A percentile compares a stretch with the other conserved stretches of the same genome.
Conservation (phyloP, 2,113 vertebrate genomes). For the Mionectes macconnelli region DNA sequence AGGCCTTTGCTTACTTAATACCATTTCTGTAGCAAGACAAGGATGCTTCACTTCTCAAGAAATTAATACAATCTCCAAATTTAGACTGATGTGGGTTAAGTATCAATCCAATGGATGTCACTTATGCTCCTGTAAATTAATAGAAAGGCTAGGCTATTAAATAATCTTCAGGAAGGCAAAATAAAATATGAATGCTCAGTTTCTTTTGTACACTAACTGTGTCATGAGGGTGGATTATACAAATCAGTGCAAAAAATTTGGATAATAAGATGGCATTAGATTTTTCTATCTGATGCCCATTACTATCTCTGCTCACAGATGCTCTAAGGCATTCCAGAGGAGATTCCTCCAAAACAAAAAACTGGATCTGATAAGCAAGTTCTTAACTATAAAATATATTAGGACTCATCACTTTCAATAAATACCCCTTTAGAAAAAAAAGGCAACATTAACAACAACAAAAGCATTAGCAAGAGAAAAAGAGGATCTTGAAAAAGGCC, state of each 20-base stretch:
- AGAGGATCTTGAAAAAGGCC: background rate
- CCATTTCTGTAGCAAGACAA: background rate
- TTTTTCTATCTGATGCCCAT: background rate
- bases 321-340: background rate
- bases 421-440: background rate
- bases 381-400: background rate
- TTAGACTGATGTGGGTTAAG: background rate
- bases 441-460: background rate
- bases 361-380: background rate
- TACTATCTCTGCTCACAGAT: background rate
- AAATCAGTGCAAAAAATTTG: background rate
- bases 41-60: background rate
- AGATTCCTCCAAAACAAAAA: background rate
- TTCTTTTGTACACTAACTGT: background rate
- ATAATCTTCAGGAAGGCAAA: background rate
- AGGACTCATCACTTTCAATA: background rate
- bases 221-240: background rate
- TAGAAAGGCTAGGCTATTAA: background rate
- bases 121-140: background rate
- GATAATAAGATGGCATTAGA: background rate
- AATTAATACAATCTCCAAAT: background rate
- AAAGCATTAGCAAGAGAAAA: background rate
- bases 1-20: background rate
- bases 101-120: background rate
- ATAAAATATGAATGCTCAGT: background rate